phyloP scores from a whole-genome alignment of 2,113 vertebrate species.

The Brienomyrus longianalis region DNA sequence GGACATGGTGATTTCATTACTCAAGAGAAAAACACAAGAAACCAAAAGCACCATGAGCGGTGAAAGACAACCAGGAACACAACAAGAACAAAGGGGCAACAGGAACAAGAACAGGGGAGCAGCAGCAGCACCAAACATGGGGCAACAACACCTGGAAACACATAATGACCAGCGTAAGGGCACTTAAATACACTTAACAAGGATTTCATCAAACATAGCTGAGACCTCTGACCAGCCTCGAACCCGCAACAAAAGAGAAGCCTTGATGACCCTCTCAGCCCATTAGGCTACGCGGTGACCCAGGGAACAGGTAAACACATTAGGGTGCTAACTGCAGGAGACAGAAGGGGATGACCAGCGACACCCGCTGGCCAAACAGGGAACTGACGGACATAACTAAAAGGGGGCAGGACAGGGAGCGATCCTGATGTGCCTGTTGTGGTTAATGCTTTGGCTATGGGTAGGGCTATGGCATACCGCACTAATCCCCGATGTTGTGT shows the following conservation, averaged over 20 bases:
- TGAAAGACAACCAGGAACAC: neutral
- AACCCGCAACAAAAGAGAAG: neutral
- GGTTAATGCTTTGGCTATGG: neutral
- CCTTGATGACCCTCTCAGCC: neutral
- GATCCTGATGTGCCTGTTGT: neutral
- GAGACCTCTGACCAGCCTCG: neutral
- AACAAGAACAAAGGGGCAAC: neutral
- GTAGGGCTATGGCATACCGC: neutral
- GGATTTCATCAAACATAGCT: neutral
- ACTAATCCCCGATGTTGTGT: neutral
- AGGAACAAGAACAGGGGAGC: neutral
- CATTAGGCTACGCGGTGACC: neutral
- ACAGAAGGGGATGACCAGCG: neutral
- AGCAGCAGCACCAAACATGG: too few relatives aligned
- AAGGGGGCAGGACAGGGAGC: neutral
- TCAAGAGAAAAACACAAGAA: too few relatives aligned
- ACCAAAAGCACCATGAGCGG: neutral
- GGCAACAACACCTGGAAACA: neutral
- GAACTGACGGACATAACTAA: neutral
- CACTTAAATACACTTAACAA: neutral
- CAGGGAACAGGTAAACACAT: neutral
- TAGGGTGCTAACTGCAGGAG: neutral
- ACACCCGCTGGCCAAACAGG: neutral
- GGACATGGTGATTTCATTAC: neutral
- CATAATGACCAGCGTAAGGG: neutral